Base-by-base conservation (phyloP, 2,888 invertebrate species). In the Tribolium freemani region DNA sequence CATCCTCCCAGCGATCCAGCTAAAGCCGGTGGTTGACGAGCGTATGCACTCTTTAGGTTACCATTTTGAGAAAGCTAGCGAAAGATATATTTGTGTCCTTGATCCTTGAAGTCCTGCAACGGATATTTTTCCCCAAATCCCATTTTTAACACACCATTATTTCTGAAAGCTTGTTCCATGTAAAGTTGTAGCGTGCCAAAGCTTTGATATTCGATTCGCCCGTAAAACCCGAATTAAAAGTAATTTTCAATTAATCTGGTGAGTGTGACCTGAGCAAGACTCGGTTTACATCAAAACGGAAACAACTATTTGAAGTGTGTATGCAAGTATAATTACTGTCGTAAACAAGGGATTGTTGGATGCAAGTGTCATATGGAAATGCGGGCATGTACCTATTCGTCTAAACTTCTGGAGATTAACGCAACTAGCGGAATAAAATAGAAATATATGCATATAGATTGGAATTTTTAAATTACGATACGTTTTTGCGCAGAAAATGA, bases 131-230 rank as follows among this genome's bases (percentile, higher is more conserved):
- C 16, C 31, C 70, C 48, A 63, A 71, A 71, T 67, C 67, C 58
- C 58, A 67, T 71, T 71, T 67, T 71, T 71, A 71, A 66, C 67
- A 66, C 58, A 58, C 58, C 60, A 66, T 71, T 71, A 71, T 71
- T 71, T 50, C 60, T 51, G 53, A 51, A 67, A 71, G 67, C 60
- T 26, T 13, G 30, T 31, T 16, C 44, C 45, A 56, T 50, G 48
- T 10, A 70, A 63, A n/a, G 48, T 44, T 26, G 44, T 71, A 45
- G 20, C n/a, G 20, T 44, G 53, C 51, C 60, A 50, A 57, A 26
- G 26, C 38, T 60, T 69, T 21, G 58, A 44, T 51, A 58, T 60
- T 58, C 50, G 26, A 26, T 26, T 26, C 26, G 26, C 26, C 5
- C 5, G 5, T 26, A 3, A 26, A 26, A 26, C 26, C 26, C 26